Percentiles rank a stretch among this genome's conserved stretches.
phyloP scores from a whole-genome alignment of 1,140 invertebrate species.

The Drosophila ambigua region DNA sequence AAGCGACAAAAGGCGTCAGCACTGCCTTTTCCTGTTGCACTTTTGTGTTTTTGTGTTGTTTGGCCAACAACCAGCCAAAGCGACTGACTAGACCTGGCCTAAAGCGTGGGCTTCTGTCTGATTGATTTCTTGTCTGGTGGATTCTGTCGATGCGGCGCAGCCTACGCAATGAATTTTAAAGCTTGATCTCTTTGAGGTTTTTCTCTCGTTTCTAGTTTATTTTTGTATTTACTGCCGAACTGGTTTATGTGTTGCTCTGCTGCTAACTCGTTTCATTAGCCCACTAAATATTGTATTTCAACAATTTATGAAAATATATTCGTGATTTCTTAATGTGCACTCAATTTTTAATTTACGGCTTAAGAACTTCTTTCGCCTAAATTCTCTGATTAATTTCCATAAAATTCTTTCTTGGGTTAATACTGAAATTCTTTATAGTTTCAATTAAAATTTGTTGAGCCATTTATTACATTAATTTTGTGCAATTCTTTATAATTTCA shows the following conservation, averaged over 20 bases:
- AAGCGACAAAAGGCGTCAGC: slow-evolving; percentile 48
- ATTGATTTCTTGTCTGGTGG: slow-evolving; percentile 47
- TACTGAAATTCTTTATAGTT: not conserved
- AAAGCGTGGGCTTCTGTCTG: slow-evolving; percentile 43
- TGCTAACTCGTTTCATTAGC: slow-evolving; percentile 50
- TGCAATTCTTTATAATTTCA: slow-evolving; percentile 9
- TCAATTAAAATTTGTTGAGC: slow-evolving; percentile 1
- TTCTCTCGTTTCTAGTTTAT: slow-evolving; percentile 20
- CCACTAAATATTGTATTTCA: slow-evolving; percentile 34
- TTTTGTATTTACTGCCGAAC: slow-evolving; percentile 25
- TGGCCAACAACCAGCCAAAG: not conserved
- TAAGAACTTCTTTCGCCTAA: slow-evolving; percentile 2
- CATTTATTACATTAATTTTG: not conserved
- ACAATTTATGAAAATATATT: slow-evolving; percentile 57
- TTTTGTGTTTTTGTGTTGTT: slow-evolving; percentile 1
- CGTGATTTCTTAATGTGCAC: slow-evolving; percentile 30
- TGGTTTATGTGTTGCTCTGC: slow-evolving; percentile 38
- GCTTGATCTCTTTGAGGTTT: slow-evolving; percentile 36
- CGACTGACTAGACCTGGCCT: slow-evolving; percentile 1
- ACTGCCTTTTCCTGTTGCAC: slow-evolving; percentile 47
- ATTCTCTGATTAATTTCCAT: slow-evolving; percentile 1
- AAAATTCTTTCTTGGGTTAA: too few relatives aligned
- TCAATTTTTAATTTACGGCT: not conserved
- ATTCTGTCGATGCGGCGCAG: slow-evolving; percentile 28
- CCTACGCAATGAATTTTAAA: slow-evolving; percentile 59